A percentile compares a stretch with the other conserved stretches of the same genome.
Conservation (phyloP, 2,888 invertebrate species). For the Drosophila fulvimacula region DNA sequence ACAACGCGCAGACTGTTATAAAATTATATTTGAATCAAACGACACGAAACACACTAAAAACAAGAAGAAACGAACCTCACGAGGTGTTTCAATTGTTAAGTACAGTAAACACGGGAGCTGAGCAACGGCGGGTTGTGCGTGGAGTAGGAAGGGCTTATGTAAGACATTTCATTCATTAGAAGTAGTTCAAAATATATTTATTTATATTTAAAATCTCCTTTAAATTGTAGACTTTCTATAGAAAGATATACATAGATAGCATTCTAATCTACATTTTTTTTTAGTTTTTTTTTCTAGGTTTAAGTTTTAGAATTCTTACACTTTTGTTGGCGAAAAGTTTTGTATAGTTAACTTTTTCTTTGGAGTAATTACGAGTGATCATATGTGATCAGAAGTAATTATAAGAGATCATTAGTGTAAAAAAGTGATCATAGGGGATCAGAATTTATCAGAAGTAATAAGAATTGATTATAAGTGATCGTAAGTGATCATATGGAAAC, state of each 20-base stretch:
- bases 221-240: not conserved
- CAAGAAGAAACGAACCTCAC: slow-evolving; percentile 9
- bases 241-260: not conserved
- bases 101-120: slow-evolving; percentile 25
- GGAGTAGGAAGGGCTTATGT: not conserved
- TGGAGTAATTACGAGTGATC: not conserved
- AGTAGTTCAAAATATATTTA: not conserved
- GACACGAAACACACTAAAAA: slow-evolving; percentile 14
- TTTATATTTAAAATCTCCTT: not conserved
- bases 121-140: not conserved
- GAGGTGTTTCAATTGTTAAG: slow-evolving; percentile 43
- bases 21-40: slow-evolving; percentile 60
- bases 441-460: not conserved
- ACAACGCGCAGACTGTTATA: slow-evolving; percentile 49
- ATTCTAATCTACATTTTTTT: not conserved
- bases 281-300: not conserved
- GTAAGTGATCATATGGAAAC: too few species aligned
- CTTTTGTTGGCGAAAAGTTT: not conserved
- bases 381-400: not conserved
- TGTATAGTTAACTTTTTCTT: not conserved
- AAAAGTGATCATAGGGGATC: not conserved
- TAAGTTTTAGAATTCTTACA: not conserved
- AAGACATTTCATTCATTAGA: not conserved
- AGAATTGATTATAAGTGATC: not conserved
- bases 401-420: not conserved